These are phyloP conservation scores for Cisticola juncidis DNA, from an alignment of 2,113 vertebrate species.

Conservation along the genomic window DNA sequence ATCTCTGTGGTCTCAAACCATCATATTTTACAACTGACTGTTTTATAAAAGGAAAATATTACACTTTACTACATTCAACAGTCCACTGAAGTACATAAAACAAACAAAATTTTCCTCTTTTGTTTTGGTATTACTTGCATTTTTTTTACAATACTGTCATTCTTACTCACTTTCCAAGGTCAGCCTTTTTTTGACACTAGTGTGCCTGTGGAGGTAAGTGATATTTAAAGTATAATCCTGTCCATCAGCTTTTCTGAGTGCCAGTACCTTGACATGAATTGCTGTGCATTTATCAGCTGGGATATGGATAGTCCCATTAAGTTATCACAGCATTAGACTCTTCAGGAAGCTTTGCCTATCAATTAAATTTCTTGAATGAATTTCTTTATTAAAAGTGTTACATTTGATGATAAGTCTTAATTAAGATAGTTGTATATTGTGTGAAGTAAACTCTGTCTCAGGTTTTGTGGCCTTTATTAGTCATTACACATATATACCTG, in stretches of 20 bases:
- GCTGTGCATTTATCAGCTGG: background rate
- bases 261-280: slow-evolving; percentile 3
- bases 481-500: background rate
- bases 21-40: background rate
- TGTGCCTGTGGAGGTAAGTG: background rate
- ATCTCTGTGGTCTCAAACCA: background rate
- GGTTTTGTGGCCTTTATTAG: background rate
- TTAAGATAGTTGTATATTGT: background rate
- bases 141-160: background rate
- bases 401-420: background rate
- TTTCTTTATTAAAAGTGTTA: background rate
- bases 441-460: background rate
- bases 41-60: background rate
- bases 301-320: slow-evolving; percentile 28
- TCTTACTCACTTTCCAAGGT: background rate
- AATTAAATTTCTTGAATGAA: background rate
- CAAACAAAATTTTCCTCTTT: background rate
- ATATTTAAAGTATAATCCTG: background rate
- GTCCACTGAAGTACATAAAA: background rate
- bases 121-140: background rate
- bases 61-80: background rate
- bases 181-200: background rate
- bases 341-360: background rate
- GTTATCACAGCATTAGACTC: background rate
- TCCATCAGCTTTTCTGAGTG: slow-evolving; percentile 4